Evolutionary conservation across 2,888 invertebrate species (phyloP), one percentile per base, ranked within the genome.

Genomic region (Clanis bilineata): DNA sequence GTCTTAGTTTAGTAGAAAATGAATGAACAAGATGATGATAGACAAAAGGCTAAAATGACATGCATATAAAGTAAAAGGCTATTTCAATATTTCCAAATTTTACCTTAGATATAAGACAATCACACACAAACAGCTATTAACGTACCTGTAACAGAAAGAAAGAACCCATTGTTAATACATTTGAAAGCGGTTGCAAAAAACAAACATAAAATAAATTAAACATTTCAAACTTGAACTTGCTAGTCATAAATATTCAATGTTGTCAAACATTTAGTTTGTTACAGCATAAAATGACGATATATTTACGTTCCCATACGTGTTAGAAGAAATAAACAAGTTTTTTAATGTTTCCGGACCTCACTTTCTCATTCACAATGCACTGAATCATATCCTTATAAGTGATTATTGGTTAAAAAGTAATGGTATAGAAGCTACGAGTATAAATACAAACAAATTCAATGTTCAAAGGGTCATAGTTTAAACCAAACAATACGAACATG

Each of bases 61-160:
- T n/a, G n/a, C n/a, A n/a, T n/a, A n/a, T n/a, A n/a, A n/a, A n/a
- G n/a, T n/a, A n/a, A n/a, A n/a, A n/a, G n/a, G n/a, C n/a, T n/a
- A 25, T 25, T 25, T 15, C n/a, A 15, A 18, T 9, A 22, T n/a
- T 6, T 23, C 12, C 12, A 10, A 4, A 4, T 15, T 12, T 23
- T 32, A 51, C 51, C 51, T 51, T 25, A 15, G 3, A 28, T 5
- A 51, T 32, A 10, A 2, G 18, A 10, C 3, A 32, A 10, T n/a
- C 51, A 4, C 18, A 10, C 4, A 32, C 12, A 18, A 21, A 10
- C 4, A 3, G 4, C 6, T 32, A 22, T n/a, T 0, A 4, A 67
- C 69, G 70, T 77, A 77, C 77, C 77, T 77, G 75, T 45, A 76
- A 77, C 66, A 65, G 71, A 59, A 56, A 45, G 56, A 58, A 21